A percentile compares a stretch with the other conserved stretches of the same genome.
Evolutionary conservation across 2,888 invertebrate genomes (phyloP).

Genomic region (Cephus pulcher): DNA sequence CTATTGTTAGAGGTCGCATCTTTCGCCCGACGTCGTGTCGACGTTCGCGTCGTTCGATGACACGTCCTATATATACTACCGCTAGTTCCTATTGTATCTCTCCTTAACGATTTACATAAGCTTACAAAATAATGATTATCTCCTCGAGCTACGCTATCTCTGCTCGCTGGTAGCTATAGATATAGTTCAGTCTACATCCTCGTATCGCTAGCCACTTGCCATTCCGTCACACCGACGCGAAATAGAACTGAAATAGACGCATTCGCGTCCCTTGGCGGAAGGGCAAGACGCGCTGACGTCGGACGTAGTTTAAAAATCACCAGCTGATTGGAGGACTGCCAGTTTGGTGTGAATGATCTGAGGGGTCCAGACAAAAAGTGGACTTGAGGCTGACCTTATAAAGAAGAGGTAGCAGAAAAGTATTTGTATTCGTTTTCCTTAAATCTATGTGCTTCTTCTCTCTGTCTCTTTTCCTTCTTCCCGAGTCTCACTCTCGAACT

Average conservation of each 20-base stretch:
- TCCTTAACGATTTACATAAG: too few relatives aligned
- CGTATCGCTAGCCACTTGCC: neutral
- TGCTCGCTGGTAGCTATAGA: neutral
- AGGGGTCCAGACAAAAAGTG: neutral
- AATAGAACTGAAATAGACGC: neutral
- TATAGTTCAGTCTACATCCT: neutral
- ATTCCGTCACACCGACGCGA: neutral
- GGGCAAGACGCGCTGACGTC: neutral
- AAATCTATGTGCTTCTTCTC: too few relatives aligned
- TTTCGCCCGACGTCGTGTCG: too few relatives aligned
- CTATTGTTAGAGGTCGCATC: too few relatives aligned
- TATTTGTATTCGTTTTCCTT: too few relatives aligned
- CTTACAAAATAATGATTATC: too few relatives aligned
- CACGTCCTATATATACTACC: too few relatives aligned
- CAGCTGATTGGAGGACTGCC: conserved; percentile 8
- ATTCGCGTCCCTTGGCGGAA: neutral
- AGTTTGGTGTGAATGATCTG: conserved; percentile 6
- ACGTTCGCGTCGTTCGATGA: too few relatives aligned
- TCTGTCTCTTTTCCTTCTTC: too few relatives aligned
- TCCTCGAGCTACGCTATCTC: neutral
- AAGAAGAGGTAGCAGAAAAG: neutral
- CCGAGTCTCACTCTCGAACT: too few relatives aligned
- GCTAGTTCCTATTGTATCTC: too few relatives aligned
- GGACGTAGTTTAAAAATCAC: neutral
- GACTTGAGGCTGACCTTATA: neutral